Conservation (phyloP, 1,140 invertebrate species). For the Caenorhabditis elegans region DNA sequence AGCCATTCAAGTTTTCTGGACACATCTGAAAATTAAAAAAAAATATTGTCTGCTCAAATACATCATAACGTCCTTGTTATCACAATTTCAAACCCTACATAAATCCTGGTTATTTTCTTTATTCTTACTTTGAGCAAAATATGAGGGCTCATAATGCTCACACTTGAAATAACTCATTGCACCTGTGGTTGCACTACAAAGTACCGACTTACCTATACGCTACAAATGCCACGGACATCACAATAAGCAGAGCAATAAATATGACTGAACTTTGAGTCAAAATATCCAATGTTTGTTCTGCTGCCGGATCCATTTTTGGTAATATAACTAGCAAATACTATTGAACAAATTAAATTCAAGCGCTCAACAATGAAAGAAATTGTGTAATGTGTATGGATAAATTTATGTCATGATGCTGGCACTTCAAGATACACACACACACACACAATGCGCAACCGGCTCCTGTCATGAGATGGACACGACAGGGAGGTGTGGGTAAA, state of each 20-base stretch:
- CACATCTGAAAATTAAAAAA: neutral
- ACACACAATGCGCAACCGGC: neutral
- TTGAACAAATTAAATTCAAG: neutral
- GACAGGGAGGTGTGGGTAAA: constrained; percentile 26
- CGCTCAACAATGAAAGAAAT: neutral
- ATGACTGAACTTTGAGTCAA: neutral
- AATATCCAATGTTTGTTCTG: constrained; percentile 1
- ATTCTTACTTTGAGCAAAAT: no score
- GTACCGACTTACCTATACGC: neutral
- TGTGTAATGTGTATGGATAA: neutral
- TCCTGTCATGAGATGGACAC: constrained; percentile 13
- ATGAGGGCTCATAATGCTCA: no score
- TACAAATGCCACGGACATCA: neutral
- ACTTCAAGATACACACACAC: neutral
- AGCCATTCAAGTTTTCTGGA: constrained; percentile 22
- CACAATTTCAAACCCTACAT: neutral
- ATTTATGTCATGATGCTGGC: neutral
- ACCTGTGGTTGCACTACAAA: no score
- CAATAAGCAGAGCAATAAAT: neutral
- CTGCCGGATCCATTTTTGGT: neutral
- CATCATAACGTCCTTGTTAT: no score
- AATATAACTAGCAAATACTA: no score
- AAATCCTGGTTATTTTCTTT: no score
- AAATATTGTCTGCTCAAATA: neutral
- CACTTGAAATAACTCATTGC: no score